Conservation (phyloP, 1,140 invertebrate genomes). For the Aporrectodea caliginosa region DNA sequence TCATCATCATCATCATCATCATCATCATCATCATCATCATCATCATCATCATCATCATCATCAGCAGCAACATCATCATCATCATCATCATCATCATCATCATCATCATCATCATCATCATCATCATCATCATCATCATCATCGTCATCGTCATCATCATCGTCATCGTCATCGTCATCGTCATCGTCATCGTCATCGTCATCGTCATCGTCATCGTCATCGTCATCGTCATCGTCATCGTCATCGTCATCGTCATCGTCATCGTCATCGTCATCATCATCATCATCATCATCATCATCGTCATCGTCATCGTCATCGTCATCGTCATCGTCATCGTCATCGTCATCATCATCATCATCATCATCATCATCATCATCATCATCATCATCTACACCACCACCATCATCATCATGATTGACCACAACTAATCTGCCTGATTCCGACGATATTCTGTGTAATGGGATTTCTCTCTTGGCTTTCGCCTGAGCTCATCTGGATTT, state of each 20-base stretch:
- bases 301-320: not conserved
- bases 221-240: slow-evolving; percentile 5
- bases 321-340: not conserved
- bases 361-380: slow-evolving; percentile 12
- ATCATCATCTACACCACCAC: not conserved
- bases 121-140: slow-evolving; percentile 29
- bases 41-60: slow-evolving; percentile 30
- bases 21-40: slow-evolving; percentile 26
- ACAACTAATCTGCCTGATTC: too few relatives aligned
- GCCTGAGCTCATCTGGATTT: too few relatives aligned
- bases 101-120: slow-evolving; percentile 25
- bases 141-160: not conserved
- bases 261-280: slow-evolving; percentile 30
- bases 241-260: slow-evolving; percentile 27
- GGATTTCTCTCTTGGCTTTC: too few relatives aligned
- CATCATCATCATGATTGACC: too few relatives aligned
- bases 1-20: slow-evolving; percentile 15
- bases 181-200: not conserved
- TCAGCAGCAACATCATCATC: slow-evolving; percentile 26
- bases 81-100: slow-evolving; percentile 27
- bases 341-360: slow-evolving; percentile 21
- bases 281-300: slow-evolving; percentile 26
- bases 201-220: slow-evolving; percentile 6
- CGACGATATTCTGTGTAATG: too few relatives aligned
- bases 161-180: not conserved